Conservation (phyloP, 2,888 invertebrate species). For the Dicranocentrus wangi region DNA sequence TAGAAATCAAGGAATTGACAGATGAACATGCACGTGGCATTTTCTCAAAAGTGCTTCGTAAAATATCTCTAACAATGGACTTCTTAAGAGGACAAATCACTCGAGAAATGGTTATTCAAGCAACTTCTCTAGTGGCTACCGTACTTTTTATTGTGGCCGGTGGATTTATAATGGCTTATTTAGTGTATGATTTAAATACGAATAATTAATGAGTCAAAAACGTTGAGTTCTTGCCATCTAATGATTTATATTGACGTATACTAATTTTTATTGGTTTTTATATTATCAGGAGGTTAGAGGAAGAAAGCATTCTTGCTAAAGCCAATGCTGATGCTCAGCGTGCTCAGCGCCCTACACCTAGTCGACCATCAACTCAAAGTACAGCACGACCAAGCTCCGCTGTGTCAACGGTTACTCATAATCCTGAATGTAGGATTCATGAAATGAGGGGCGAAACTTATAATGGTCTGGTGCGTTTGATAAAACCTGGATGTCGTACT, state of each 20-base stretch:
- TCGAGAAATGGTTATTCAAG: slow-evolving; percentile 86
- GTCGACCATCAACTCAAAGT: slow-evolving; percentile 50
- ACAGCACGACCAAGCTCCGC: slow-evolving; percentile 53
- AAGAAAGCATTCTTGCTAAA: slow-evolving; percentile 71
- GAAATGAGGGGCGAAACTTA: slow-evolving; percentile 96
- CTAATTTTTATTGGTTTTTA: too few relatives aligned
- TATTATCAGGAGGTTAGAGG: slow-evolving; percentile 65
- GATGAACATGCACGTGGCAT: slow-evolving; percentile 87
- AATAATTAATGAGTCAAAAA: too few relatives aligned
- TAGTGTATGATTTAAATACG: too few relatives aligned
- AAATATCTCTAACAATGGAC: slow-evolving; percentile 81
- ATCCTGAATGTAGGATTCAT: slow-evolving; percentile 87
- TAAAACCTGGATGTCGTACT: slow-evolving; percentile 96
- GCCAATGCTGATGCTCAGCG: slow-evolving; percentile 69
- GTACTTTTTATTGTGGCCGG: slow-evolving; percentile 84
- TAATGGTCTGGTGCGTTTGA: slow-evolving; percentile 90
- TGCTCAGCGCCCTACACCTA: slow-evolving; percentile 56
- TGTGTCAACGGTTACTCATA: slow-evolving; percentile 72
- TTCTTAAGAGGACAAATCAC: slow-evolving; percentile 83
- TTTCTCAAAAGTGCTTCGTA: slow-evolving; percentile 81
- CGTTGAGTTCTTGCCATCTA: too few relatives aligned
- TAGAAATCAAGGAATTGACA: slow-evolving; percentile 79
- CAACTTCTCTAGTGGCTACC: slow-evolving; percentile 85
- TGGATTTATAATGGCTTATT: slow-evolving; percentile 89
- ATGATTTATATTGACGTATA: too few relatives aligned